A percentile compares a stretch with the other conserved stretches of the same genome.
phyloP scores from a whole-genome alignment of 2,113 vertebrate species.

The human (Homo sapiens) region DNA sequence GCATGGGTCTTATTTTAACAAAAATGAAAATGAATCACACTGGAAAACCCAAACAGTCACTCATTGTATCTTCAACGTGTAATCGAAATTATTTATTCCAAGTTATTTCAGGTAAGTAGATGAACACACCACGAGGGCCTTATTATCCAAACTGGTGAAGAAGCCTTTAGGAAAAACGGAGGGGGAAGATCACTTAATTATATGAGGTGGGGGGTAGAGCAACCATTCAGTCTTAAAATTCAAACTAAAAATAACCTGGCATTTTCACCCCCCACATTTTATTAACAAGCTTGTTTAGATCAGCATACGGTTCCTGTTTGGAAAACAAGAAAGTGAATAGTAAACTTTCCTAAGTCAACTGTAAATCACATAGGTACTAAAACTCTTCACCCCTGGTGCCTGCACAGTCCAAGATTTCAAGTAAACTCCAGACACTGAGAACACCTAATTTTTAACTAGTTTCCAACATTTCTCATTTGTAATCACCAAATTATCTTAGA shows the following conservation, averaged over 20 bases:
- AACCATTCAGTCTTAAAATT: constrained; percentile 35
- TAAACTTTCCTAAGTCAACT: constrained; percentile 54
- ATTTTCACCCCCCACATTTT: constrained; percentile 56
- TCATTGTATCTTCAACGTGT: background rate
- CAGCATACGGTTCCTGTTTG: background rate
- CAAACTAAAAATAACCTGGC: constrained; percentile 59
- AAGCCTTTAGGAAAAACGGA: background rate
- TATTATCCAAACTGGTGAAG: background rate
- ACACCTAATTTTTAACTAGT: background rate
- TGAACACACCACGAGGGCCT: constrained; percentile 30
- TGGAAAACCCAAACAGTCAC: constrained; percentile 55
- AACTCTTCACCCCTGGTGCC: background rate
- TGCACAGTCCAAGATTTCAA: background rate
- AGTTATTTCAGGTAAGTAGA: background rate
- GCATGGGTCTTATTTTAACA: background rate
- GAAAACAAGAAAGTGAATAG: constrained; percentile 55
- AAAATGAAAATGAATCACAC: constrained; percentile 29
- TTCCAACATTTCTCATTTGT: background rate
- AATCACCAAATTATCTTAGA: background rate
- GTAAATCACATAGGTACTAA: constrained; percentile 23
- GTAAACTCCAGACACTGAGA: background rate
- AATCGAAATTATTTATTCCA: background rate
- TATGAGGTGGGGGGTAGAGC: background rate
- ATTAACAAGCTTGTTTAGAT: constrained; percentile 55
- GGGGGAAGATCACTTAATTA: background rate